Evolutionary conservation across 2,888 invertebrate genomes (phyloP), one percentile per base, ranked within the genome.

Genomic region (Idaea straminata): DNA sequence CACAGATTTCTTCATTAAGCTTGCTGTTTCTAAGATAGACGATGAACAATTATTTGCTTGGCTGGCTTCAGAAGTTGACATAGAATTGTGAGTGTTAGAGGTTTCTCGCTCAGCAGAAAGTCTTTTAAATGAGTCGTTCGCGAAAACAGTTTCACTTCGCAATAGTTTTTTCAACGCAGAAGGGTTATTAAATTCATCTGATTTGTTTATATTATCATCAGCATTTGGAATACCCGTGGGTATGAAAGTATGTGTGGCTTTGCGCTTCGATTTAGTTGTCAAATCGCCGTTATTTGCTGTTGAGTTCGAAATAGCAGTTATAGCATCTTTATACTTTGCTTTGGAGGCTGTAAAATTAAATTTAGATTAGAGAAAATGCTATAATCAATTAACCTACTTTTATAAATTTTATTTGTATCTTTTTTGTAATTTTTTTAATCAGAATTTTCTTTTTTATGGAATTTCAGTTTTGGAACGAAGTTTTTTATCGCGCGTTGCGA

Each of bases 11-110:
- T 84, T 91, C 87, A 91, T 88, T 66, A 91, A 83, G 73, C 73
- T 83, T 66, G 89, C 90, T 65, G 91, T 92, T 84, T 91, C 84
- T 70, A 87, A 80, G 67, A 91, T 86, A 64, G 89, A 88, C 64
- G 86, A 74, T 59, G 47, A 47, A 47, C 47, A 47, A 4, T 47
- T 47, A 47, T 7, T 47, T 10, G 47, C 10, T 47, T 6, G 47
- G 47, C 47, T 47, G 7, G 47, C 47, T 47, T 47, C 47, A 47
- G 47, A 5, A 47, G 47, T 47, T 47, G 47, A 13, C 13, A 10
- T 47, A 13, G 6, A 47, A 10, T 47, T 47, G 10, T 7, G 7
- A 47, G 47, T 47, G 47, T 10, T 47, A 47, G 47, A 47, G 47
- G 47, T 13, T 47, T 13, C 47, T 47, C 13, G 47, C 10, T 47